Evolutionary conservation across 1,140 invertebrate genomes (phyloP).

Genomic region (Calephelis nemesis): DNA sequence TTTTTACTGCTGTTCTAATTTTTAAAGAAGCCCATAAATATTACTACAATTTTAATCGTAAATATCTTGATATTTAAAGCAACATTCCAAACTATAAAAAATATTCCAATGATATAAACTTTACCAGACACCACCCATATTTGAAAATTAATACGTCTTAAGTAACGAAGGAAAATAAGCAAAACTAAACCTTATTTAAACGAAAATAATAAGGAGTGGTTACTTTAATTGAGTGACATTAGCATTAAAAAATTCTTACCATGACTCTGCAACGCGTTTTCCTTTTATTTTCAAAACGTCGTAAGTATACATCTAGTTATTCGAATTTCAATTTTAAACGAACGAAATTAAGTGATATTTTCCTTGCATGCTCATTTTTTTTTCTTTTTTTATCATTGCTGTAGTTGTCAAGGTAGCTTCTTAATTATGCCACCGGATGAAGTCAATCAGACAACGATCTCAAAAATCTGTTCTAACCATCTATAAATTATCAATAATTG

Average conservation of each 20-base stretch:
- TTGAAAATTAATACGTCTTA: neutral
- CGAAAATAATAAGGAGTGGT: neutral
- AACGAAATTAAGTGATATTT: neutral
- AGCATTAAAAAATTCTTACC: constrained; percentile 2
- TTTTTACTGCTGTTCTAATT: no score
- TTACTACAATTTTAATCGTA: constrained; percentile 4
- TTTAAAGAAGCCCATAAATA: neutral
- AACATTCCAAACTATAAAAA: constrained; percentile 8
- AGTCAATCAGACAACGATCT: constrained; percentile 15
- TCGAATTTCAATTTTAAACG: neutral
- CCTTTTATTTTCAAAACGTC: neutral
- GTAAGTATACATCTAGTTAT: neutral
- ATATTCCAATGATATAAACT: neutral
- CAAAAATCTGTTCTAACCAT: constrained; percentile 17
- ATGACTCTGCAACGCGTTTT: constrained; percentile 14
- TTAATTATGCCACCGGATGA: constrained; percentile 18
- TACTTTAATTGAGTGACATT: constrained; percentile 7
- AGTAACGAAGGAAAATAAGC: neutral
- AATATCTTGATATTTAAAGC: constrained; percentile 8
- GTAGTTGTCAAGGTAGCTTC: constrained; percentile 10
- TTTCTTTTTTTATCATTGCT: neutral
- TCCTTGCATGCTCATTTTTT: neutral
- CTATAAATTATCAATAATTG: constrained; percentile 10
- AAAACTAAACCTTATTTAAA: neutral
- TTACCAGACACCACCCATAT: constrained; percentile 4